Evolutionary conservation across 2,113 vertebrate species (phyloP), one percentile per base, ranked within the genome.

Genomic region (Puma concolor): DNA sequence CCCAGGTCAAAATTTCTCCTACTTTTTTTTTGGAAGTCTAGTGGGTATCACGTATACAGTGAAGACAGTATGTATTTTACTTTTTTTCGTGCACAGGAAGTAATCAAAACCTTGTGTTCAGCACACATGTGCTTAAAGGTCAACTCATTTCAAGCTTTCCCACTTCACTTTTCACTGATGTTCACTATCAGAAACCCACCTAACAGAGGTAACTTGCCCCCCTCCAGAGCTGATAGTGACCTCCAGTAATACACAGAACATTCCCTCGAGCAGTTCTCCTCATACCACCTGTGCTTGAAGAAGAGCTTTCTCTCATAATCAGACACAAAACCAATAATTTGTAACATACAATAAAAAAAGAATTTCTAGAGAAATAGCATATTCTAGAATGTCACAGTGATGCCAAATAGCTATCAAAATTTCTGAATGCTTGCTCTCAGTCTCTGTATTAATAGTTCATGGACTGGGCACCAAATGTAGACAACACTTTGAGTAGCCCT

Each of bases 261-360:
- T 41, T 80, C 38, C 36, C 71, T 5, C 25, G 31, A 36, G 33
- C 33, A 74, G 27, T 6, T 21, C 4, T 96, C 36, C 77, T 92
- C 52, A 85, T 7, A 80, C 83, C 17, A 52, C 16, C 7, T 69
- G 5, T 79, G 44, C 36, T 48, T 25, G 52, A 86, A 36, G 74
- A 83, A 82, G 3, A 90, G 13, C 71, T 90, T 96, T 93, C 67
- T 90, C 23, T 54, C 52, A 27, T 64, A 77, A 84, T n/a, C 4
- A 54, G 69, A 91, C 67, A 94, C 44, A 88, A 93, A 95, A 38
- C 52, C 80, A 90, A 82, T 86, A 36, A 36, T 94, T 72, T 74
- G 25, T 74, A 91, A 91, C 60, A 87, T 60, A 84, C 10, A 71
- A 82, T 67, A 54, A 86, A 91, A 92, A 92, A 79, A 72, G 27